Percentiles rank a stretch among this genome's conserved stretches.
These are phyloP conservation scores for Mycetomoellerius zeteki DNA, from an alignment of 1,140 invertebrate genomes.

Conservation along the genomic window DNA sequence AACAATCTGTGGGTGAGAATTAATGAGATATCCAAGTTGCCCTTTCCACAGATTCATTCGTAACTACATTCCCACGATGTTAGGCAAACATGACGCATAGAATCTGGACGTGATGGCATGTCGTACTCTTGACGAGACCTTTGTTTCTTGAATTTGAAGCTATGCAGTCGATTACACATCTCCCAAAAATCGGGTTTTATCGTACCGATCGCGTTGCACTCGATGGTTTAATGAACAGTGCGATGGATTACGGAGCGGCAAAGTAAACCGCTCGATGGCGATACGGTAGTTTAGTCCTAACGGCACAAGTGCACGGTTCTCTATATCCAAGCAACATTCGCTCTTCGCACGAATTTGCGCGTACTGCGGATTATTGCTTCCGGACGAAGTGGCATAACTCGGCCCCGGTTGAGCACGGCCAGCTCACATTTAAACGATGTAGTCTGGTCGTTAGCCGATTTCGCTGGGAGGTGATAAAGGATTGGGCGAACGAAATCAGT, in stretches of 20 bases:
- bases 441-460: slow-evolving; percentile 60
- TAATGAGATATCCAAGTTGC: slow-evolving; percentile 27
- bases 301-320: slow-evolving; percentile 9
- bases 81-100: not conserved
- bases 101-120: not conserved
- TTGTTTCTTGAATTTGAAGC: slow-evolving; percentile 1
- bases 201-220: not conserved
- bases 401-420: slow-evolving; percentile 17
- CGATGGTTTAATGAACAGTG: not conserved
- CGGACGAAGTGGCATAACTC: slow-evolving; percentile 63
- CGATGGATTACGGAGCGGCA: not conserved
- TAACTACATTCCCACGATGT: slow-evolving; percentile 33
- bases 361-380: slow-evolving; percentile 52
- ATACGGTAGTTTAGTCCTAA: slow-evolving; percentile 24
- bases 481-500: slow-evolving; percentile 31
- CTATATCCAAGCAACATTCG: not conserved
- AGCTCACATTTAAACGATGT: slow-evolving; percentile 39
- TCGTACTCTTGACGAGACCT: not conserved
- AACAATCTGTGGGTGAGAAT: not conserved
- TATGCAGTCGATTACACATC: not conserved
- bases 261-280: not conserved
- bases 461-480: slow-evolving; percentile 26
- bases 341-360: not conserved
- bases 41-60: not conserved
- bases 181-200: not conserved